Conservation (phyloP, 2,888 invertebrate species). For the Lycaena phlaeas region DNA sequence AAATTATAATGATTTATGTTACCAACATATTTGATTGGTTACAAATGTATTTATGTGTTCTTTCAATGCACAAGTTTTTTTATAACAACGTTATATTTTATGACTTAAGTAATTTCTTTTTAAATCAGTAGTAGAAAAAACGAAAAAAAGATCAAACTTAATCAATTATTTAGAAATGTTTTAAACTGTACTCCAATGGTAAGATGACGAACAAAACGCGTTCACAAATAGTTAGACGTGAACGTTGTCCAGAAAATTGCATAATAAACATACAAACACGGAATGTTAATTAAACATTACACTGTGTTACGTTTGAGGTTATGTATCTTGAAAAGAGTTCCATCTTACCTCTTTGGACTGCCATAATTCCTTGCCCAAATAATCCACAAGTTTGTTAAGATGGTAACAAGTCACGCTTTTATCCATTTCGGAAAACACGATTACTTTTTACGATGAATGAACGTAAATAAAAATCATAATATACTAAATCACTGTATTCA, state of each 20-base stretch:
- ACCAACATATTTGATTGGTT: no score
- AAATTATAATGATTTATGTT: no score
- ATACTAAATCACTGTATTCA: constrained; percentile 39
- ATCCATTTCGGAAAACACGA: constrained; percentile 48
- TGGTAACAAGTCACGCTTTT: constrained; percentile 65
- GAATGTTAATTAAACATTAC: constrained; percentile 48
- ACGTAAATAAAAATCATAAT: constrained; percentile 42
- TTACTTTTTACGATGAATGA: constrained; percentile 26
- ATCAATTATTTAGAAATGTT: no score
- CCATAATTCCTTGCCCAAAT: constrained; percentile 55
- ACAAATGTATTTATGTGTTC: no score
- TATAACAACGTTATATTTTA: no score
- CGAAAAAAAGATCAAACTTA: no score
- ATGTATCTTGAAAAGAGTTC: constrained; percentile 28
- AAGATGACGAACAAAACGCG: constrained; percentile 2
- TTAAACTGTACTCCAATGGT: neutral
- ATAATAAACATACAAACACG: constrained; percentile 43
- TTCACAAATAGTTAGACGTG: constrained; percentile 9
- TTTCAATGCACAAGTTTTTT: no score
- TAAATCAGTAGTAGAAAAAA: no score
- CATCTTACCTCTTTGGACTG: constrained; percentile 55
- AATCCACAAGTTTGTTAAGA: constrained; percentile 53
- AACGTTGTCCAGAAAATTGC: constrained; percentile 27
- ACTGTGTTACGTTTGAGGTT: constrained; percentile 51
- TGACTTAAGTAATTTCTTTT: no score